phyloP scores from a whole-genome alignment of 2,888 invertebrate genomes.

The Ptychoptera contaminata region DNA sequence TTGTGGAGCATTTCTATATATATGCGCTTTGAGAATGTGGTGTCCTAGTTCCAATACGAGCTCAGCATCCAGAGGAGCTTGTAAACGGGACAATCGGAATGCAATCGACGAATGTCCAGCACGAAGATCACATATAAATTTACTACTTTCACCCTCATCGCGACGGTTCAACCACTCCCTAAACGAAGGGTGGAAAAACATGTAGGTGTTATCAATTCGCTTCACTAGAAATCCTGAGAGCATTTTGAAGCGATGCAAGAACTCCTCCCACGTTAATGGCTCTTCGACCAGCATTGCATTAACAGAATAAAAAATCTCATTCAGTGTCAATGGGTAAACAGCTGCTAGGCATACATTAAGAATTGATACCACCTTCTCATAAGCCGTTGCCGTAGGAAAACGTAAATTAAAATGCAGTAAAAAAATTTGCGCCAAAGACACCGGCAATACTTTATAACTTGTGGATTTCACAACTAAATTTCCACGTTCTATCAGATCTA shows the following conservation, averaged over 20 bases:
- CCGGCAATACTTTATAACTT: slow-evolving; percentile 83
- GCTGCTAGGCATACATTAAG: slow-evolving; percentile 83
- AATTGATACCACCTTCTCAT: slow-evolving; percentile 78
- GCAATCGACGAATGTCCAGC: slow-evolving; percentile 87
- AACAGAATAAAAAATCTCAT: slow-evolving; percentile 86
- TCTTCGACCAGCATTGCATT: slow-evolving; percentile 64
- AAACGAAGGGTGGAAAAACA: slow-evolving; percentile 96
- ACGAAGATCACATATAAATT: slow-evolving; percentile 87
- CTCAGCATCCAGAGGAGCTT: slow-evolving; percentile 72
- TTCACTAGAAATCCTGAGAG: slow-evolving; percentile 79
- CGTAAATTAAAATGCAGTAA: slow-evolving; percentile 79
- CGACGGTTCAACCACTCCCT: slow-evolving; percentile 85
- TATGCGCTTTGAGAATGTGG: slow-evolving; percentile 91
- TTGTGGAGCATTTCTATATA: slow-evolving; percentile 71
- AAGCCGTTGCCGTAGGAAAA: slow-evolving; percentile 80
- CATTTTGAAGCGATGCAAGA: slow-evolving; percentile 71
- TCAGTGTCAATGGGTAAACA: slow-evolving; percentile 72
- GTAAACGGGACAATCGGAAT: slow-evolving; percentile 73
- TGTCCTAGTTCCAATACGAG: slow-evolving; percentile 87
- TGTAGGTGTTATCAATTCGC: slow-evolving; percentile 82
- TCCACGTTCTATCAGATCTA: slow-evolving; percentile 84
- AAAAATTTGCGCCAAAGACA: slow-evolving; percentile 78
- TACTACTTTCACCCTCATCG: slow-evolving; percentile 72
- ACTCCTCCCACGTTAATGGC: slow-evolving; percentile 79
- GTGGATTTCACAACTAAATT: slow-evolving; percentile 86